These are phyloP conservation scores for Euglossa dilemma DNA, from an alignment of 1,140 invertebrate genomes.

Conservation along the genomic window DNA sequence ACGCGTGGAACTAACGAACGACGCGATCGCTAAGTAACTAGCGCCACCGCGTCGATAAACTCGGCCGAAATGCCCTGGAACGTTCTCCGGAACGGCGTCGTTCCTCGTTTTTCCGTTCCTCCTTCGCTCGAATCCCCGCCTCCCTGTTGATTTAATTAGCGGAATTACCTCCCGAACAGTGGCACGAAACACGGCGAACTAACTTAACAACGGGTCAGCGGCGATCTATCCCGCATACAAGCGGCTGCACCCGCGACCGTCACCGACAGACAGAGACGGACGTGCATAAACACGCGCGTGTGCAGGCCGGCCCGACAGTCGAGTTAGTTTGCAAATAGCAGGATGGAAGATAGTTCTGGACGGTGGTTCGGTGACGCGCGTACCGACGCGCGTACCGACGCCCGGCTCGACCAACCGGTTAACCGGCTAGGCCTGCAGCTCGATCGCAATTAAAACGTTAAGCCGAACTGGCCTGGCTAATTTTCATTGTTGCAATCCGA, in stretches of 20 bases:
- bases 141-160: slow-evolving; percentile 62
- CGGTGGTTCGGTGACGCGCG: not conserved
- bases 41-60: not conserved
- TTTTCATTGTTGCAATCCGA: slow-evolving; percentile 37
- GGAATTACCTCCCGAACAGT: slow-evolving; percentile 58
- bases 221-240: slow-evolving; percentile 59
- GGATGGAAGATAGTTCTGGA: slow-evolving; percentile 56
- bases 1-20: too few relatives aligned
- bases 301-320: not conserved
- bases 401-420: not conserved
- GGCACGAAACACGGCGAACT: slow-evolving; percentile 62
- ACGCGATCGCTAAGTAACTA: too few relatives aligned
- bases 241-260: slow-evolving; percentile 5
- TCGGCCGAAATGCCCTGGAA: not conserved
- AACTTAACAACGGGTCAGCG: slow-evolving; percentile 65
- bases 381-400: not conserved
- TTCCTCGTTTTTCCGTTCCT: slow-evolving; percentile 43
- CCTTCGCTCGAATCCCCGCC: not conserved
- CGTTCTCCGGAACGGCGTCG: not conserved
- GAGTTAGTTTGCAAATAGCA: slow-evolving; percentile 63
- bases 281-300: slow-evolving; percentile 33
- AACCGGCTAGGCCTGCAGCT: slow-evolving; percentile 17
- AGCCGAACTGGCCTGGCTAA: slow-evolving; percentile 25
- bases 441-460: slow-evolving; percentile 65
- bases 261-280: slow-evolving; percentile 2